Conservation (phyloP, 2,888 invertebrate genomes). For the Callosobruchus maculatus region DNA sequence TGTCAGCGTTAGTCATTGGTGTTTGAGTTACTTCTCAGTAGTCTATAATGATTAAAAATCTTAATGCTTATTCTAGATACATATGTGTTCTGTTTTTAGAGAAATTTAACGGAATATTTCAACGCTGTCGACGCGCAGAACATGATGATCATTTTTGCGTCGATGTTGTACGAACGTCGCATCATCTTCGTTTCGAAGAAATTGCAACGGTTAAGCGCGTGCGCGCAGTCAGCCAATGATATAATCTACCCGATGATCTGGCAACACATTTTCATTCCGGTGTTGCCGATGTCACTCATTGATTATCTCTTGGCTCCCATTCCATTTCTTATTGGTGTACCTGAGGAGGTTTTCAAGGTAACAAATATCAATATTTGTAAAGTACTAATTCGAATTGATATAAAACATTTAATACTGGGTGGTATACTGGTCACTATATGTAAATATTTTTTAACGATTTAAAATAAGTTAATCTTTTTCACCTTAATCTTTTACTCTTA, state of each 20-base stretch:
- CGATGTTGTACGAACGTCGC: constrained; percentile 89
- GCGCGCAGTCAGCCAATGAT: constrained; percentile 90
- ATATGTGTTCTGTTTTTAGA: constrained; percentile 56
- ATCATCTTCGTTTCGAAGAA: constrained; percentile 90
- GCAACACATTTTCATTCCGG: constrained; percentile 98
- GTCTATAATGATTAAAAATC: too few relatives aligned
- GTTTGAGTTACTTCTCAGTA: too few relatives aligned
- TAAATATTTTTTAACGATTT: too few relatives aligned
- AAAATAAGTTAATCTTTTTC: too few relatives aligned
- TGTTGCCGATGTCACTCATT: constrained; percentile 82
- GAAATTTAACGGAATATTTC: constrained; percentile 95
- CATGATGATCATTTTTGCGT: constrained; percentile 95
- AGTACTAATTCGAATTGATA: too few relatives aligned
- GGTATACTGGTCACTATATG: too few relatives aligned
- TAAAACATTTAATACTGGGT: too few relatives aligned
- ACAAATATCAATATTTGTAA: constrained; percentile 13
- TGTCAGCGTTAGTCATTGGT: too few relatives aligned
- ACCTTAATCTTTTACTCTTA: too few relatives aligned
- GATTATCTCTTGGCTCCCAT: constrained; percentile 94
- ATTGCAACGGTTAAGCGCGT: constrained; percentile 85
- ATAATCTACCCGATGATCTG: constrained; percentile 97
- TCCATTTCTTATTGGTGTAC: constrained; percentile 97
- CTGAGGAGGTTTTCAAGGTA: constrained; percentile 78
- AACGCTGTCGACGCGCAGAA: constrained; percentile 92
- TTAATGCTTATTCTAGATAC: too few relatives aligned